These are phyloP conservation scores for Uria aalge DNA, from an alignment of 2,113 vertebrate genomes.

Conservation along the genomic window DNA sequence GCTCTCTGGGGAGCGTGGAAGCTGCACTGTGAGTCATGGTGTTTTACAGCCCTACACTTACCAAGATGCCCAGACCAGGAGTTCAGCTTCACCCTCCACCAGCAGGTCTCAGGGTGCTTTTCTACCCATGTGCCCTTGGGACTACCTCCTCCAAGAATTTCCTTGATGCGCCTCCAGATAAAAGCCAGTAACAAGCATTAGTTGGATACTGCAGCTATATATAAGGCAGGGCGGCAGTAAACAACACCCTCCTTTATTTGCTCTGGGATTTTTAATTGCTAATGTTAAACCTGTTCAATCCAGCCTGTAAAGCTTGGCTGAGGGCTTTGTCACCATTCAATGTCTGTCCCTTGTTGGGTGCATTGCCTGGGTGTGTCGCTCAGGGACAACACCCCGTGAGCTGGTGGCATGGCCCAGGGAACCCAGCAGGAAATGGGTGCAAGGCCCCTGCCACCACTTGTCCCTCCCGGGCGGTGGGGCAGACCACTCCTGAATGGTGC, in stretches of 20 bases:
- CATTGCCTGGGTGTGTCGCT: rapidly evolving
- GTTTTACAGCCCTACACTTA: not conserved
- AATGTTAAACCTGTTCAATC: not conserved
- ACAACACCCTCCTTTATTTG: conserved; percentile 42
- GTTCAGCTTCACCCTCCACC: not conserved
- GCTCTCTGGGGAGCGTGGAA: rapidly evolving
- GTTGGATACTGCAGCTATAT: not conserved
- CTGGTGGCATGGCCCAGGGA: not conserved
- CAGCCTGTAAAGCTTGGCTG: not conserved
- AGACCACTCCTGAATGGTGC: rapidly evolving
- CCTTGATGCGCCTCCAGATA: conserved; percentile 20
- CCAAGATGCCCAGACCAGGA: not conserved
- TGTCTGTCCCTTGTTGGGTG: not conserved
- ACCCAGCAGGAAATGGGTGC: not conserved
- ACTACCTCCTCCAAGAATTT: not conserved
- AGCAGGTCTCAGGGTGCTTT: not conserved
- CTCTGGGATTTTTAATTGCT: not conserved
- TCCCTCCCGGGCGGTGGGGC: not conserved
- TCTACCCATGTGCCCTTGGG: not conserved
- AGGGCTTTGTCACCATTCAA: not conserved
- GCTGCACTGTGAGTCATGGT: rapidly evolving
- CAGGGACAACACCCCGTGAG: not conserved
- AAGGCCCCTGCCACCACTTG: not conserved
- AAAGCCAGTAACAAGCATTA: not conserved
- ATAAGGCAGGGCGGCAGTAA: not conserved